Percentiles rank a stretch among this genome's conserved stretches.
These are phyloP conservation scores for Ectropis crepuscularia DNA, from an alignment of 2,888 invertebrate species.

Conservation along the genomic window DNA sequence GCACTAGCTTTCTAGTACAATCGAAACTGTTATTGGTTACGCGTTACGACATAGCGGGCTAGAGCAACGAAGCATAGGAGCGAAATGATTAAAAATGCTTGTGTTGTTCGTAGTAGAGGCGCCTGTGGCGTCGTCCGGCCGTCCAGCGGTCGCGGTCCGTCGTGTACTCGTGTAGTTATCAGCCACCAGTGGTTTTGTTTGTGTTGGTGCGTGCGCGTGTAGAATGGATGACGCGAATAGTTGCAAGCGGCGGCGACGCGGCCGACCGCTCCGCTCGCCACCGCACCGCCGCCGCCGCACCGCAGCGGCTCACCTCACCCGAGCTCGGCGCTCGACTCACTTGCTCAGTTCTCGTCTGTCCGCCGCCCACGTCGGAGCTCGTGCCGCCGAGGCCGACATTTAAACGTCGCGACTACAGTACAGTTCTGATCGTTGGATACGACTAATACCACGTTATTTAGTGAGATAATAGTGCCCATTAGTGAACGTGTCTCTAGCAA, in stretches of 20 bases:
- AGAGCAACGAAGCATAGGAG: conserved; percentile 32
- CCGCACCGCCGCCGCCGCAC: conserved; percentile 49
- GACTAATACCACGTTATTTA: conserved; percentile 75
- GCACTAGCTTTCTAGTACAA: conserved; percentile 19
- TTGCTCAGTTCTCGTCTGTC: conserved; percentile 68
- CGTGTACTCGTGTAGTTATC: conserved; percentile 69
- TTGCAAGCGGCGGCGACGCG: conserved; percentile 63
- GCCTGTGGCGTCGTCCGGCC: conserved; percentile 37
- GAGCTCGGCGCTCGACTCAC: not conserved
- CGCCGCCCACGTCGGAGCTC: conserved; percentile 75
- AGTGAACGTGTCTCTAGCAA: conserved; percentile 60
- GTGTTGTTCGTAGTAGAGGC: conserved; percentile 38
- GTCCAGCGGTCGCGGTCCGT: conserved; percentile 36
- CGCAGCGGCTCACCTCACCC: conserved; percentile 20
- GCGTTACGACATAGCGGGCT: conserved; percentile 20
- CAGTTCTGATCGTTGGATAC: conserved; percentile 48
- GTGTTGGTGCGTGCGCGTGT: conserved; percentile 79
- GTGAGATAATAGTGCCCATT: conserved; percentile 74
- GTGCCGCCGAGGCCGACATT: conserved; percentile 70
- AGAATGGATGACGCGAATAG: conserved; percentile 79
- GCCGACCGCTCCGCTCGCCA: conserved; percentile 54
- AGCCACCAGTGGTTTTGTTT: conserved; percentile 68
- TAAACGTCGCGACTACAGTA: conserved; percentile 50
- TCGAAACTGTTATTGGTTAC: conserved; percentile 21
- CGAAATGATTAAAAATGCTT: conserved; percentile 47